Evolutionary conservation across 2,888 invertebrate species (phyloP), one percentile per base, ranked within the genome.

Genomic region (Urechis unicinctus): DNA sequence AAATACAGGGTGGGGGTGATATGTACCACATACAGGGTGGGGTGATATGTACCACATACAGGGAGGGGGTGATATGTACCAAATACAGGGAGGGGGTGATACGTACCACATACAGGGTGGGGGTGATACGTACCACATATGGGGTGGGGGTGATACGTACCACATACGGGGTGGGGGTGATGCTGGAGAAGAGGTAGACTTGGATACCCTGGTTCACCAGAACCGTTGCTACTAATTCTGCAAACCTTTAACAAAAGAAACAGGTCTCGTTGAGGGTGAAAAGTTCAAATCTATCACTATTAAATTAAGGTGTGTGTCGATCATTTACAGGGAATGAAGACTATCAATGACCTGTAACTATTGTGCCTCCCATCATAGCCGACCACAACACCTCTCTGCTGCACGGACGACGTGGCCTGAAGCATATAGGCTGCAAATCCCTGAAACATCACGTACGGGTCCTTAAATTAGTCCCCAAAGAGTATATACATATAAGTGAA

Each of bases 281-380:
- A n/a, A n/a, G n/a, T n/a, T n/a, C n/a, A n/a, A n/a, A n/a, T n/a
- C n/a, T n/a, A n/a, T n/a, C n/a, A n/a, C n/a, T n/a, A n/a, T n/a
- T n/a, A n/a, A n/a, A n/a, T n/a, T n/a, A n/a, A n/a, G n/a, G n/a
- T n/a, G n/a, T n/a, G n/a, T n/a, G n/a, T n/a, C n/a, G n/a, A n/a
- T n/a, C 6, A 25, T n/a, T 4, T 21, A n/a, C n/a, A 25, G 25
- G 13, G 21, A 43, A 43, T 43, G 1, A 22, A 22, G 43, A 22
- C 24, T 13, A 36, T 36, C 17, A 36, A 36, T 13, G 17, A 93
- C 88, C 89, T 86, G 78, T 85, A 84, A 73, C 95, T 95, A 69
- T 95, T 90, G 73, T 96, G 83, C 64, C 97, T 83, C 1, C 91
- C 95, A 81, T 97, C 97, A 73, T 85, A 94, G 1, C 96, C 96